Conservation (phyloP, 2,888 invertebrate genomes). For the Sarcophaga carnaria region DNA sequence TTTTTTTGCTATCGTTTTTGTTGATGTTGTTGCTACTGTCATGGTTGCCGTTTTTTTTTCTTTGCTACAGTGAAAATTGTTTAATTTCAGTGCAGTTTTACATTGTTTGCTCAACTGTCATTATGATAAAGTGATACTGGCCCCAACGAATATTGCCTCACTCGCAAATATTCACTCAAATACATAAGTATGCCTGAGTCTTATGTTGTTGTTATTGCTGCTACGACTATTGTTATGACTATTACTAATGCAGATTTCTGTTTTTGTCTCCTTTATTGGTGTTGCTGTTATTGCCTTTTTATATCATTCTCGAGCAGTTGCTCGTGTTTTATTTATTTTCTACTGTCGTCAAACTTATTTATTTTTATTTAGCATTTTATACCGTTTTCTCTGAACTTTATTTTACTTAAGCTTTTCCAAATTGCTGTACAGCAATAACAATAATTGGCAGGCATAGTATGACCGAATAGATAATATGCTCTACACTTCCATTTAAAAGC, state of each 20-base stretch:
- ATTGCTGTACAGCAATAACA: conserved; percentile 40
- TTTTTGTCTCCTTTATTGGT: conserved; percentile 15
- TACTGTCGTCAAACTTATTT: conserved; percentile 41
- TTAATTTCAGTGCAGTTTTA: conserved; percentile 30
- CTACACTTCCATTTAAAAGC: background rate
- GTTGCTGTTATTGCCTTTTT: conserved; percentile 23
- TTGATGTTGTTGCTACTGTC: conserved; percentile 40
- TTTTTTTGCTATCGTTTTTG: conserved; percentile 28
- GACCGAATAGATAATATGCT: background rate
- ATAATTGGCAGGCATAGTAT: conserved; percentile 7
- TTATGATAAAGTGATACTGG: conserved; percentile 47
- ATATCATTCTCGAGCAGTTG: conserved; percentile 30
- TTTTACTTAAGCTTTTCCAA: conserved; percentile 39
- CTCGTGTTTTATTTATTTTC: conserved; percentile 47
- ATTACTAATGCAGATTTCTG: conserved; percentile 42
- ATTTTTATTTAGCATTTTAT: conserved; percentile 52
- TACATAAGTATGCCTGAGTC: background rate
- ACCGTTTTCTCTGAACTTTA: conserved; percentile 31
- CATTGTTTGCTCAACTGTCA: conserved; percentile 55
- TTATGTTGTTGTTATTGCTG: conserved; percentile 22
- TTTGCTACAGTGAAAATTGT: conserved; percentile 3
- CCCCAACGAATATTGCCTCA: conserved; percentile 36
- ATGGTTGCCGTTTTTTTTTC: conserved; percentile 14
- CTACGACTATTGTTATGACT: conserved; percentile 61
- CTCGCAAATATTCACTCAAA: background rate